phyloP scores from a whole-genome alignment of 2,888 invertebrate species.

The Shargacucullia verbasci region DNA sequence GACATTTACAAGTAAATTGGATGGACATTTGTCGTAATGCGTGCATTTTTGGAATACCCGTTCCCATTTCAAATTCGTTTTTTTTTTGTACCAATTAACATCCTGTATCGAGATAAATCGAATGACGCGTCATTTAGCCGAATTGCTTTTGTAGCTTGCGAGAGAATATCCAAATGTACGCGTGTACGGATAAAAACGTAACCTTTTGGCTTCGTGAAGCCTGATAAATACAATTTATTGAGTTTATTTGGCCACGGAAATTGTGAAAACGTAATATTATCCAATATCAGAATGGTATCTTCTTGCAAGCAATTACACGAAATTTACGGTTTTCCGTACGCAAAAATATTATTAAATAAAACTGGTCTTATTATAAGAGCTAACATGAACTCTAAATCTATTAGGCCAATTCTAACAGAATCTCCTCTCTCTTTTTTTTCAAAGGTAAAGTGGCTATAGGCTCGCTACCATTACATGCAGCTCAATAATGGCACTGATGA shows the following conservation, averaged over 20 bases:
- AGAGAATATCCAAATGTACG: conserved; percentile 30
- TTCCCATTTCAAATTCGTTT: conserved; percentile 45
- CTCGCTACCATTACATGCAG: no score
- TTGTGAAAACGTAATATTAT: no score
- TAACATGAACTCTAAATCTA: no score
- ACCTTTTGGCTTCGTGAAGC: conserved; percentile 16
- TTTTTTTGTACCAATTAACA: conserved; percentile 56
- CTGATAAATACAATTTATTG: conserved; percentile 19
- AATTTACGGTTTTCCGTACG: not conserved
- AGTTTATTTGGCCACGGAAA: conserved; percentile 1
- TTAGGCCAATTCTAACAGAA: no score
- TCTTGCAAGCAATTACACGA: not conserved
- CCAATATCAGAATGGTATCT: no score
- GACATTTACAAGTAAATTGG: conserved; percentile 33
- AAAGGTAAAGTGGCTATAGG: no score
- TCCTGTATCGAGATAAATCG: conserved; percentile 56
- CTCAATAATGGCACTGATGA: no score
- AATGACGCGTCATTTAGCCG: conserved; percentile 51
- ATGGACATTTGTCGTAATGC: conserved; percentile 30
- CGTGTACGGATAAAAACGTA: conserved; percentile 12
- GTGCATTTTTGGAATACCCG: conserved; percentile 25
- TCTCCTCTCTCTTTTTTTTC: no score
- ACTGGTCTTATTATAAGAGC: no score
- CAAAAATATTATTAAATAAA: not conserved
- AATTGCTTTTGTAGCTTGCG: conserved; percentile 45